Percentiles rank a stretch among this genome's conserved stretches.
phyloP scores from a whole-genome alignment of 2,113 vertebrate species.

The Lophura nycthemera region DNA sequence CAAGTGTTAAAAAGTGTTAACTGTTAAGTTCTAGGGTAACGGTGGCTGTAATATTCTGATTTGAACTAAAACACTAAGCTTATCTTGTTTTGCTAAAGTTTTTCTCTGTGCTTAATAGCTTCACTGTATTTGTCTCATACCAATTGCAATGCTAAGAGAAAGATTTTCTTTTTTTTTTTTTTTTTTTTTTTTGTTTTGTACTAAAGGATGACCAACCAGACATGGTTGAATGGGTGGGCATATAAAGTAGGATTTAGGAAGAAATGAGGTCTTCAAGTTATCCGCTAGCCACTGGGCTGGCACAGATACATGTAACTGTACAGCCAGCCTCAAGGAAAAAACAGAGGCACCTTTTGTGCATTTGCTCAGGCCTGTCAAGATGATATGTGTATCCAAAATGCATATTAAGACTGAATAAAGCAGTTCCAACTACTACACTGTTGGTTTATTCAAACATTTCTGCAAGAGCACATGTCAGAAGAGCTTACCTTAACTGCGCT shows the following conservation, averaged over 20 bases:
- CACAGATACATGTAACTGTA: background rate
- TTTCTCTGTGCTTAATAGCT: background rate
- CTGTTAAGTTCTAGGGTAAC: background rate
- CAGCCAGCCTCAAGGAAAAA: accelerated
- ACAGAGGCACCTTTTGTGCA: accelerated
- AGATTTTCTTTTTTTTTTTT: background rate
- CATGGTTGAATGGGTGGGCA: background rate
- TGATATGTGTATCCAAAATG: background rate
- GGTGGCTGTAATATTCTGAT: background rate
- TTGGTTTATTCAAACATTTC: constrained; percentile 9
- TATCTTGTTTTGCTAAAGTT: background rate
- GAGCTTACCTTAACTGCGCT: background rate
- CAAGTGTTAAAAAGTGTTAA: background rate
- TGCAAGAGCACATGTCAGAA: background rate
- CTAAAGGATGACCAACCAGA: background rate
- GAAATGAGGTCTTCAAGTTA: background rate
- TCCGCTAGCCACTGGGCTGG: background rate
- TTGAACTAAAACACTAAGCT: background rate
- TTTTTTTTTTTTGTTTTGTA: background rate
- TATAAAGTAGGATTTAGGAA: background rate
- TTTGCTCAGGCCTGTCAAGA: background rate
- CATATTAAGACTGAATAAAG: background rate
- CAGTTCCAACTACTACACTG: background rate
- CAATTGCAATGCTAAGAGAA: background rate
- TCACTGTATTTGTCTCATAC: background rate